phyloP scores from a whole-genome alignment of 2,888 invertebrate species.

The Neoitamus cyanurus region DNA sequence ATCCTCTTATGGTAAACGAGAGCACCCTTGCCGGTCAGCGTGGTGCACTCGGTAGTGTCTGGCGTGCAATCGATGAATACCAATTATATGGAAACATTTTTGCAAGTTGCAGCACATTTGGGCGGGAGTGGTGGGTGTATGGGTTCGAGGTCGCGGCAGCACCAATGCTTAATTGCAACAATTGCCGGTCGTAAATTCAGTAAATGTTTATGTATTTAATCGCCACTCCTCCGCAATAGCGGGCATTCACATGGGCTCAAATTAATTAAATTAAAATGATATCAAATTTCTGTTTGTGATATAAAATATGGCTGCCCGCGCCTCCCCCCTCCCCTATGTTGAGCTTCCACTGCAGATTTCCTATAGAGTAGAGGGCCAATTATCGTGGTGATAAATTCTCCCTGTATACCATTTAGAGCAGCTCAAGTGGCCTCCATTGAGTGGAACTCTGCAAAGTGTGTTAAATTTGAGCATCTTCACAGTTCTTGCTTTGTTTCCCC shows the following conservation, averaged over 20 bases:
- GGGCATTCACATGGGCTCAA: conserved; percentile 6
- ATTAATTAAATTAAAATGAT: conserved; percentile 42
- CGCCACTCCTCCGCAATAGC: conserved; percentile 14
- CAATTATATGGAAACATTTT: conserved; percentile 30
- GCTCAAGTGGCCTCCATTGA: conserved; percentile 7
- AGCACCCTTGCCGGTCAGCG: not conserved
- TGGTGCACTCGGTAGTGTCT: not conserved
- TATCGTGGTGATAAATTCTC: conserved; percentile 6
- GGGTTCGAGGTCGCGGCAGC: not conserved
- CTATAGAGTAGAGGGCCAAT: not conserved
- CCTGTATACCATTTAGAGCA: not conserved
- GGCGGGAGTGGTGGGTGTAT: not conserved
- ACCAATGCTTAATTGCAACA: conserved; percentile 26
- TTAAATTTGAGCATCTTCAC: not conserved
- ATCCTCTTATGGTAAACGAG: not conserved
- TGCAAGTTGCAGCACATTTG: conserved; percentile 21
- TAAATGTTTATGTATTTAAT: conserved; percentile 23
- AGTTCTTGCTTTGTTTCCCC: not conserved
- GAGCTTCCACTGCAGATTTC: not conserved
- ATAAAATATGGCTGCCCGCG: not conserved
- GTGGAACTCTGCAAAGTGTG: conserved; percentile 8
- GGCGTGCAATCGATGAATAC: conserved; percentile 24
- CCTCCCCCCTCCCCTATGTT: not conserved
- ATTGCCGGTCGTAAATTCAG: conserved; percentile 22
- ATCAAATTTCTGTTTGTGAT: conserved; percentile 42